These are phyloP conservation scores for Epistrophe eligans DNA, from an alignment of 2,888 invertebrate genomes.

Conservation along the genomic window DNA sequence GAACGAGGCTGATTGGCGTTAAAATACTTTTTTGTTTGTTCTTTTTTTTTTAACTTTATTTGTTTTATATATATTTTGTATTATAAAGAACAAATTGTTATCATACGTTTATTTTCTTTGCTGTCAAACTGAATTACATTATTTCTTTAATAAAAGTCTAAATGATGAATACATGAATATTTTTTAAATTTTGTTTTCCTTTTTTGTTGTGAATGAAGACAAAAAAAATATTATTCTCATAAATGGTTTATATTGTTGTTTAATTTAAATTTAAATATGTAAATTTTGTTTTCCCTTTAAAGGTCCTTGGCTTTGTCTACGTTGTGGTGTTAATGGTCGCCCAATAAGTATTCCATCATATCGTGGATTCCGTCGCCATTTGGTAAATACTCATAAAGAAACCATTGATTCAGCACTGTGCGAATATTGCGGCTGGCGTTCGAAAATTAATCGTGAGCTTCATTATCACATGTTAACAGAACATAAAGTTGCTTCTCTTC, in stretches of 20 bases:
- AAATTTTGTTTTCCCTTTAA: constrained; percentile 19
- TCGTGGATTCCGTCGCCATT: constrained; percentile 91
- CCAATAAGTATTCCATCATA: constrained; percentile 91
- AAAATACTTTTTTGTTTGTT: background rate
- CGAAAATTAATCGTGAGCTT: constrained; percentile 89
- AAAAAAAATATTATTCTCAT: background rate
- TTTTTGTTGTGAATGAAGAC: background rate
- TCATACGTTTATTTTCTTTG: background rate
- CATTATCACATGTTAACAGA: constrained; percentile 92
- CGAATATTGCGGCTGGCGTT: constrained; percentile 93
- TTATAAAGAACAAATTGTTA: background rate
- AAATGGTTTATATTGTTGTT: background rate
- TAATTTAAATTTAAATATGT: background rate
- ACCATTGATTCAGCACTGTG: constrained; percentile 91
- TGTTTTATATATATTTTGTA: background rate
- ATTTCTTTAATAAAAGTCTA: too few relatives aligned
- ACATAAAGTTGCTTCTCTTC: constrained; percentile 90
- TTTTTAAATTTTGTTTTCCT: background rate
- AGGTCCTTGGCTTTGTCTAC: constrained; percentile 92
- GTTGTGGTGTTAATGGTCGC: constrained; percentile 89
- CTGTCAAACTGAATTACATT: too few relatives aligned
- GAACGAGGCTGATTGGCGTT: background rate
- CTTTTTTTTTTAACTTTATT: too few relatives aligned
- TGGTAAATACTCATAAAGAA: constrained; percentile 92
- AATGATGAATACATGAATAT: too few relatives aligned